These are phyloP conservation scores for Mionectes macconnelli DNA, from an alignment of 2,113 vertebrate species.

Conservation along the genomic window DNA sequence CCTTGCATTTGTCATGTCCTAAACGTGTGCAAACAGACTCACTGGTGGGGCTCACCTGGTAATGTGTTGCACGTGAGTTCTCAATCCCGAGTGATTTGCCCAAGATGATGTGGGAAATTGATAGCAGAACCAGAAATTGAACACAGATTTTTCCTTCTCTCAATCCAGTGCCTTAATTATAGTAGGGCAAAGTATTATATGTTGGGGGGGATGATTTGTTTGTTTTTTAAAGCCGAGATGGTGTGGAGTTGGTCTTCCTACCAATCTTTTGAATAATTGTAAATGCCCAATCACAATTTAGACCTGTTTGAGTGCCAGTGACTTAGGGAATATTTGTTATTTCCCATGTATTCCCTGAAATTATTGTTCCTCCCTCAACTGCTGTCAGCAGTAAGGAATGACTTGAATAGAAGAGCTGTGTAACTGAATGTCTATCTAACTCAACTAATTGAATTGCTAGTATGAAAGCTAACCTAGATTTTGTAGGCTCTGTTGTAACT, in stretches of 20 bases:
- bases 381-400: conserved; percentile 54
- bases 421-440: conserved; percentile 67
- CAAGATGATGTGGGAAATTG: neutral
- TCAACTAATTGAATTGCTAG: conserved; percentile 61
- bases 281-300: conserved; percentile 52
- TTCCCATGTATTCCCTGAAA: conserved; percentile 50
- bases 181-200: conserved; percentile 43
- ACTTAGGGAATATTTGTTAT: conserved; percentile 60
- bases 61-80: neutral
- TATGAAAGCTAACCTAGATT: conserved; percentile 69
- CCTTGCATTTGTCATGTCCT: neutral
- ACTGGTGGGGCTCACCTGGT: neutral
- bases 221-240: conserved; percentile 28
- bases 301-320: conserved; percentile 58
- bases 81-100: neutral
- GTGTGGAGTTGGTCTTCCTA: conserved; percentile 51
- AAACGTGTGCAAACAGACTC: neutral
- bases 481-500: conserved; percentile 66
- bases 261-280: conserved; percentile 32
- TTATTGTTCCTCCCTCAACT: conserved; percentile 48
- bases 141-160: conserved; percentile 65
- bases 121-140: conserved; percentile 66
- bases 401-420: conserved; percentile 67
- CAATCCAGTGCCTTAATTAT: conserved; percentile 66
- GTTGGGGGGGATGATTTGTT: neutral